A percentile compares a stretch with the other conserved stretches of the same genome.
Conservation (phyloP, 1,140 invertebrate species). For the Drosophila orena region DNA sequence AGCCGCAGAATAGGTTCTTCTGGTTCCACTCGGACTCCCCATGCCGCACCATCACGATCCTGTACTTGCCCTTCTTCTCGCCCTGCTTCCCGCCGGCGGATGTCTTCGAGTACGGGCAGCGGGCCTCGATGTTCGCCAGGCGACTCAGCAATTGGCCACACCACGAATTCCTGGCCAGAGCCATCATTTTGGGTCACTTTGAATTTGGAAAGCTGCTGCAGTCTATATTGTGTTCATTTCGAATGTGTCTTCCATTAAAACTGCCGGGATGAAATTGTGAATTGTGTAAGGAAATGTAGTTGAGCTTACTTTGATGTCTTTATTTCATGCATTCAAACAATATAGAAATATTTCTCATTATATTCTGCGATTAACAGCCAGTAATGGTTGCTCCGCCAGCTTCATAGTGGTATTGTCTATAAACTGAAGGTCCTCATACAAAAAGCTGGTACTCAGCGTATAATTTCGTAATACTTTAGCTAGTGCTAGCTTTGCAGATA, state of each 20-base stretch:
- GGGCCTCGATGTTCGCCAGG: neutral
- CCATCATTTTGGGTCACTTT: conserved; percentile 26
- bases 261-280: too few species aligned
- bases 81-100: conserved; percentile 4
- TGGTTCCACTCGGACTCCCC: conserved; percentile 98
- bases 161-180: conserved; percentile 26
- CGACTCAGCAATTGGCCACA: conserved; percentile 1
- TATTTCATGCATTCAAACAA: too few species aligned
- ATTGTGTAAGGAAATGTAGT: too few species aligned
- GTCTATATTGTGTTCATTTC: conserved; percentile 6
- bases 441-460: conserved; percentile 17
- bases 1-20: conserved; percentile 96
- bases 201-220: conserved; percentile 13
- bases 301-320: too few species aligned
- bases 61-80: conserved; percentile 88
- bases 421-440: conserved; percentile 51
- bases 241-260: neutral
- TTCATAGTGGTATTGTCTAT: conserved; percentile 24
- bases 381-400: neutral
- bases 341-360: neutral
- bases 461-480: conserved; percentile 19
- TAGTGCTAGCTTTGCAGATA: conserved; percentile 45
- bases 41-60: conserved; percentile 97
- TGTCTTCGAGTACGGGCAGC: neutral
- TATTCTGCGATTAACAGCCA: neutral